Base-by-base conservation (phyloP, 2,797 vertebrate genomes). In the Siniperca obscura region DNA sequence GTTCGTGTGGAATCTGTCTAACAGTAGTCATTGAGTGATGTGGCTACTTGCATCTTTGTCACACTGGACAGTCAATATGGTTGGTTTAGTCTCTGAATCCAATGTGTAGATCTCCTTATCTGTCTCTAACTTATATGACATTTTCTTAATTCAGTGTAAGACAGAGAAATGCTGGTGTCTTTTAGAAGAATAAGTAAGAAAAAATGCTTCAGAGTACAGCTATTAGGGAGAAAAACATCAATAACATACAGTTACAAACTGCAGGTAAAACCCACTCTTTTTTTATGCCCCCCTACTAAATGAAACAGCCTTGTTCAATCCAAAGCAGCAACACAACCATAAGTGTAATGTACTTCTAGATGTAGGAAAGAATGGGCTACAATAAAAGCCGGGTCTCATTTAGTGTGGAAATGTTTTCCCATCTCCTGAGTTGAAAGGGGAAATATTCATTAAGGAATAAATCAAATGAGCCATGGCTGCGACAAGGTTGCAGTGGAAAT, bases 401-500 rank as follows among this genome's bases (percentile, higher is more conserved):
- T 91, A 74, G 79, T 85, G 89, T 68, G 87, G 90, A 94, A 93
- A 93, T 94, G 90, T 94, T 93, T 92, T 90, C 89, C 94, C 92
- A 91, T 94, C 91, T 95, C 87, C 86, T 78, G 90, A 89, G 90
- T 91, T 93, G 88, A 92, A 93, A 93, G 91, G 83, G 87, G 81
- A 93, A 91, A 92, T 93, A 93, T 96, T 95, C 93, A 95, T 94
- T 94, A 95, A 95, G 94, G 92, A 95, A 94, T 93, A 91, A 90
- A 90, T 92, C 83, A 95, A 96, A 96, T 96, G 96, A 96, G 95
- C 89, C 95, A n/a, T 95, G 95, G 94, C 94, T 88, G 91, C 84
- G 70, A 78, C 91, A 91, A 91, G 92, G 92, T 83, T 73, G 86
- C 80, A 73, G 87, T 53, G 74, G 81, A 94, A 95, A 95, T 95